Evolutionary conservation across 2,888 invertebrate species (phyloP).

Genomic region (Carcina quercana): DNA sequence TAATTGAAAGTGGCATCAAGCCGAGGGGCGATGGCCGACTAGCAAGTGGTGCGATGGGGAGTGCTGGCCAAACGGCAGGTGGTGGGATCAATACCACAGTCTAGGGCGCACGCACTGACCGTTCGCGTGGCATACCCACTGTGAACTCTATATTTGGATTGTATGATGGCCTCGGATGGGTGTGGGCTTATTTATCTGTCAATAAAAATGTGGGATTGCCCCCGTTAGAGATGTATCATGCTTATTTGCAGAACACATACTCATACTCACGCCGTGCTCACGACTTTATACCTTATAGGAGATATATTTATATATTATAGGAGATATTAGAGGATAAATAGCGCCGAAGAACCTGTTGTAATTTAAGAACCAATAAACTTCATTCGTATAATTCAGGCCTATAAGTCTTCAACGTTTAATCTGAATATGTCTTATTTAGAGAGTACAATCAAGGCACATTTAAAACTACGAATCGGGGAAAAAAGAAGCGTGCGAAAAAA

Average conservation of each 20-base stretch:
- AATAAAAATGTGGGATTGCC: conserved; percentile 10
- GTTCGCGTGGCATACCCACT: conserved; percentile 29
- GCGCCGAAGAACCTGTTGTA: too few species aligned
- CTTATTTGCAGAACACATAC: not conserved
- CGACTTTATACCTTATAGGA: too few species aligned
- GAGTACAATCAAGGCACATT: too few species aligned
- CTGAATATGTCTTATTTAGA: too few species aligned
- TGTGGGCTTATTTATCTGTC: conserved; percentile 28
- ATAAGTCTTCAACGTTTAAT: too few species aligned
- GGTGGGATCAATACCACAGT: conserved; percentile 66
- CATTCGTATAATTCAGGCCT: too few species aligned
- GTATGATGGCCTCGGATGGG: conserved; percentile 31
- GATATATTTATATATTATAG: too few species aligned
- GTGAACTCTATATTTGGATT: conserved; percentile 46
- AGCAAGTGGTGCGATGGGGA: conserved; percentile 51
- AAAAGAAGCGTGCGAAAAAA: too few species aligned
- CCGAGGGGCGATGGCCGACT: conserved; percentile 67
- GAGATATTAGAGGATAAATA: too few species aligned
- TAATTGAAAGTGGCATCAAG: conserved; percentile 42
- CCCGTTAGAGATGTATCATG: not conserved
- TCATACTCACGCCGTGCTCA: not conserved
- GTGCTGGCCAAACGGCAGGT: conserved; percentile 50
- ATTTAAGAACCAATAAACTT: too few species aligned
- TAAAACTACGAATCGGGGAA: too few species aligned
- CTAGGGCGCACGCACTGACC: conserved; percentile 71